Conservation (phyloP, 2,113 vertebrate species). For the Zosterops lateralis region DNA sequence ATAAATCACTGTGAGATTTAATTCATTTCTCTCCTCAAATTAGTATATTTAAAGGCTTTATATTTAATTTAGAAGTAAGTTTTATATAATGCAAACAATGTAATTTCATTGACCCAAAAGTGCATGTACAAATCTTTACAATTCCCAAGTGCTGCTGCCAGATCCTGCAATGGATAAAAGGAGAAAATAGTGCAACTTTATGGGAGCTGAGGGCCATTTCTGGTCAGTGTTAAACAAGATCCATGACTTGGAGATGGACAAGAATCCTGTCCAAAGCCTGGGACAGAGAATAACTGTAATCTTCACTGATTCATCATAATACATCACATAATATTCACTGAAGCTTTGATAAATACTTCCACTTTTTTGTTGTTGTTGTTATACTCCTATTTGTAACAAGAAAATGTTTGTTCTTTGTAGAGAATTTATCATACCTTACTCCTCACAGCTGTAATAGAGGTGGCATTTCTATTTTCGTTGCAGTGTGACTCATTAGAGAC, state of each 20-base stretch:
- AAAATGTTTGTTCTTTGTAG: background rate
- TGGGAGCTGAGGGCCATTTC: background rate
- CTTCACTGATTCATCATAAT: background rate
- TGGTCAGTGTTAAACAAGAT: background rate
- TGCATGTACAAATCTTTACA: background rate
- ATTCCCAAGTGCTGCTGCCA: background rate
- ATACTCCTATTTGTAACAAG: background rate
- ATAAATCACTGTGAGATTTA: background rate
- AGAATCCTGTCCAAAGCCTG: background rate
- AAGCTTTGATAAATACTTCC: background rate
- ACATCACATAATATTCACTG: background rate
- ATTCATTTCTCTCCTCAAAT: background rate
- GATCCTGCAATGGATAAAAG: background rate
- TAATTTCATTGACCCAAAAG: background rate
- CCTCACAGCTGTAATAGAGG: rapidly evolving
- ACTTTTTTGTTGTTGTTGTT: background rate
- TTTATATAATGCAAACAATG: background rate
- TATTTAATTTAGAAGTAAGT: background rate
- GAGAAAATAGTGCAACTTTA: background rate
- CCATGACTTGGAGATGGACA: background rate
- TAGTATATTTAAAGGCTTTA: background rate
- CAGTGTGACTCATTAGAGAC: background rate
- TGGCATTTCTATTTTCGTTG: background rate
- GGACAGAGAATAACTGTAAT: background rate
- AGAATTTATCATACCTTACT: background rate